phyloP scores from a whole-genome alignment of 2,113 vertebrate genomes.

The Saimiri boliviensis region DNA sequence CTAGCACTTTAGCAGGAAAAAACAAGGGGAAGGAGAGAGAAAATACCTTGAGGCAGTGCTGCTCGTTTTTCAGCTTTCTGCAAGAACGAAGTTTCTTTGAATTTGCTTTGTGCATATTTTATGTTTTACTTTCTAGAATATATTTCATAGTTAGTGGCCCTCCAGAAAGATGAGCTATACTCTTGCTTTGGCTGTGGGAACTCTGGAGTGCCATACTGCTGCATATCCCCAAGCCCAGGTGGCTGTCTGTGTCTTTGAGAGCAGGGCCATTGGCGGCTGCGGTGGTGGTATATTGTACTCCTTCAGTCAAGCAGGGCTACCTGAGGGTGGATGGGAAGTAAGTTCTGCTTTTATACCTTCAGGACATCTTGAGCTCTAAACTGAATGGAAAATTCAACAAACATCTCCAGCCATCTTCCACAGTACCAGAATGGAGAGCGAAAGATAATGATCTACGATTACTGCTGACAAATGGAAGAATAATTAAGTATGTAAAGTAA shows the following conservation, averaged over 20 bases:
- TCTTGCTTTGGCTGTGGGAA: not conserved
- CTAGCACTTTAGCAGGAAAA: not conserved
- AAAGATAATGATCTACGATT: constrained; percentile 93
- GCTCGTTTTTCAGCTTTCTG: not conserved
- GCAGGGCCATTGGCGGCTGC: too few species aligned
- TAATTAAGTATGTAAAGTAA: constrained; percentile 89
- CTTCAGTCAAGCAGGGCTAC: not conserved
- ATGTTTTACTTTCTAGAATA: not conserved
- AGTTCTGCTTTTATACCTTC: constrained; percentile 69
- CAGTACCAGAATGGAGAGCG: constrained; percentile 88
- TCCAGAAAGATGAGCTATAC: not conserved
- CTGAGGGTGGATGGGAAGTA: constrained; percentile 30
- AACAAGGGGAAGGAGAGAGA: not conserved
- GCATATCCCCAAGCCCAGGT: not conserved
- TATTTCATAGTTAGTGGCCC: not conserved
- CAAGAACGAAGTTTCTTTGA: not conserved
- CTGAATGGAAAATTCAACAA: constrained; percentile 95
- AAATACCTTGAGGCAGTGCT: not conserved
- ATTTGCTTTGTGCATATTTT: not conserved
- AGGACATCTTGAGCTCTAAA: constrained; percentile 91
- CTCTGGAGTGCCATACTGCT: not conserved
- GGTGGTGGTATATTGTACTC: not conserved
- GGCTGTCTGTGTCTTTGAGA: not conserved
- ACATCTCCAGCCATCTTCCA: constrained; percentile 93
- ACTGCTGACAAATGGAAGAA: constrained; percentile 95